phyloP scores from a whole-genome alignment of 2,888 invertebrate species.

The Oligia fasciuncula region DNA sequence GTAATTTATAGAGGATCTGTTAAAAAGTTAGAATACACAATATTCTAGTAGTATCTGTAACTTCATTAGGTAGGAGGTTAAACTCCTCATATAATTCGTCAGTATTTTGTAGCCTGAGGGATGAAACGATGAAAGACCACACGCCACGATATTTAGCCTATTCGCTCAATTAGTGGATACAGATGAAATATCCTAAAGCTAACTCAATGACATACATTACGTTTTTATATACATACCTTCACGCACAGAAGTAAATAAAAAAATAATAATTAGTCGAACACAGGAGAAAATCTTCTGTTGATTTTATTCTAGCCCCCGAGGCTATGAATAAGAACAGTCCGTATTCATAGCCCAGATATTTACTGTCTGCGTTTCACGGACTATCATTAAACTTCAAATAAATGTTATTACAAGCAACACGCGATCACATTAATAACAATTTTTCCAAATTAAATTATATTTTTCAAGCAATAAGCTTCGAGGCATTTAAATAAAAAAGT shows the following conservation, averaged over 20 bases:
- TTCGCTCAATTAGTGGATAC: background rate
- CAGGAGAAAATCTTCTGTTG: conserved; percentile 23
- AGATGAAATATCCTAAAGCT: background rate
- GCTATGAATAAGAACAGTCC: conserved; percentile 62
- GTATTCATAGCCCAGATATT: conserved; percentile 24
- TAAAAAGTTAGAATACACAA: background rate
- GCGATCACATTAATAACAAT: conserved; percentile 48
- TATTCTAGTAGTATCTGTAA: no score
- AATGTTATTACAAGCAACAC: conserved; percentile 62
- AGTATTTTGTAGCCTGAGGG: background rate
- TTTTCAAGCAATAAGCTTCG: conserved; percentile 20
- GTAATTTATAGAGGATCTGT: no score
- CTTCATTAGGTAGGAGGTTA: background rate
- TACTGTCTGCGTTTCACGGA: conserved; percentile 63
- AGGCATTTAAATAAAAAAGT: conserved; percentile 33
- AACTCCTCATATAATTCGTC: background rate
- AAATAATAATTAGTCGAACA: background rate
- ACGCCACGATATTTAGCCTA: background rate
- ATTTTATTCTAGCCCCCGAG: conserved; percentile 54
- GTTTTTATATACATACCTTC: background rate
- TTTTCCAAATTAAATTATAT: conserved; percentile 39
- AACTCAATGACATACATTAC: conserved; percentile 4
- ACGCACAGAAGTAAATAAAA: background rate
- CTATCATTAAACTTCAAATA: conserved; percentile 76
- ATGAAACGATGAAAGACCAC: background rate